These are phyloP conservation scores for Pitta sordida DNA, from an alignment of 2,113 vertebrate genomes.

Conservation along the genomic window DNA sequence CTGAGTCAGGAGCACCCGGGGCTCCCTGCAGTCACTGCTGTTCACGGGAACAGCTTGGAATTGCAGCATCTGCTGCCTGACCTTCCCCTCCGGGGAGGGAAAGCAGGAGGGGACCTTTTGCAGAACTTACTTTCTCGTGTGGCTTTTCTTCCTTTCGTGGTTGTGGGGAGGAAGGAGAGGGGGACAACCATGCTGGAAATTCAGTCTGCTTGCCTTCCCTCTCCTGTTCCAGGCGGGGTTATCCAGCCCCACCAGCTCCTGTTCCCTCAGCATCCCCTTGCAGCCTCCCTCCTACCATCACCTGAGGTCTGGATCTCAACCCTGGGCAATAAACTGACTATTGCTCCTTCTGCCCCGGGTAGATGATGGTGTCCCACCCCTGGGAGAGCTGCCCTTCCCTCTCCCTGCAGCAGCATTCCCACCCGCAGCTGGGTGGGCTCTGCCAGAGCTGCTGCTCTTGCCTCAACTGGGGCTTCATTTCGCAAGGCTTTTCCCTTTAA, in stretches of 20 bases:
- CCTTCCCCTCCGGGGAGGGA: neutral
- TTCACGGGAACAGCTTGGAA: neutral
- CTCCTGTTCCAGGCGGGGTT: neutral
- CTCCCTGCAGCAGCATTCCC: neutral
- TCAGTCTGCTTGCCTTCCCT: neutral
- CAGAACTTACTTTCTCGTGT: neutral
- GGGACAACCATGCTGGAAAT: neutral
- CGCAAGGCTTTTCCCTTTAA: neutral
- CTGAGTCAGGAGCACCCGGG: neutral
- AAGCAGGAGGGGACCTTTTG: neutral
- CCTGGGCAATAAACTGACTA: neutral
- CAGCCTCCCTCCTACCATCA: rapidly evolving
- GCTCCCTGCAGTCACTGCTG: neutral
- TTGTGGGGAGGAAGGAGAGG: neutral
- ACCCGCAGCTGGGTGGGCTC: neutral
- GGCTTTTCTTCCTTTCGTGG: neutral
- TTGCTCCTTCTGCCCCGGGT: rapidly evolving
- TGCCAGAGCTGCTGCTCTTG: neutral
- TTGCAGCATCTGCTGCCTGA: neutral
- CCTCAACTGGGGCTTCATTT: neutral
- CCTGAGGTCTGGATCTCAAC: rapidly evolving
- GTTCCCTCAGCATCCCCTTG: rapidly evolving
- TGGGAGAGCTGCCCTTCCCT: neutral
- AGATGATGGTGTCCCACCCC: neutral
- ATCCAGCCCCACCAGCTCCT: neutral